phyloP scores from a whole-genome alignment of 2,797 vertebrate species.

The Chelmon rostratus region DNA sequence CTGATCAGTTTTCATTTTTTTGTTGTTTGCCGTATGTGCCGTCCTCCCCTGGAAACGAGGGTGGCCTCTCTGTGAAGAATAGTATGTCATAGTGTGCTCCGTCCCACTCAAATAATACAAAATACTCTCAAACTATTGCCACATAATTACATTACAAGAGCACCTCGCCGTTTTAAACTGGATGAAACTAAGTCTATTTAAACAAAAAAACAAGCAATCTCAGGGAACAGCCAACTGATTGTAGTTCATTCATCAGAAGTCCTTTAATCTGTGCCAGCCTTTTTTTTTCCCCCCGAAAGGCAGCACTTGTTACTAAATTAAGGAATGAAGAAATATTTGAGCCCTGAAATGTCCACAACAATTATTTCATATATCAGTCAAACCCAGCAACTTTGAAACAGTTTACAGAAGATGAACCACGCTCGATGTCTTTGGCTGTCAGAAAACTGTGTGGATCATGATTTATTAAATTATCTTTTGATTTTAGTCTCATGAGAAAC shows the following conservation, averaged over 20 bases:
- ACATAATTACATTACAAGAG: slow-evolving; percentile 45
- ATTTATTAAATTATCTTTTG: slow-evolving; percentile 66
- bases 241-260: slow-evolving; percentile 49
- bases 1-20: slow-evolving; percentile 59
- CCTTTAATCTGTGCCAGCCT: slow-evolving; percentile 52
- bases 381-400: slow-evolving; percentile 49
- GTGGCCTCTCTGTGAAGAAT: slow-evolving; percentile 46
- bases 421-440: slow-evolving; percentile 49
- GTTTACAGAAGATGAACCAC: slow-evolving; percentile 48
- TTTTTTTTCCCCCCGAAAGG: slow-evolving; percentile 37
- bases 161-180: slow-evolving; percentile 39
- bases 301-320: slow-evolving; percentile 61
- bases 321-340: slow-evolving; percentile 52
- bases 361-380: slow-evolving; percentile 65
- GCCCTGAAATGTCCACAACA: slow-evolving; percentile 47
- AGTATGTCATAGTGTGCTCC: slow-evolving; percentile 10
- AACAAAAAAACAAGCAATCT: slow-evolving; percentile 49
- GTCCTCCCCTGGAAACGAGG: slow-evolving; percentile 21
- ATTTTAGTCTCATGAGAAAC: slow-evolving; percentile 53
- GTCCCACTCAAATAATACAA: slow-evolving; percentile 37
- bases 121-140: slow-evolving; percentile 39
- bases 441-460: slow-evolving; percentile 45
- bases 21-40: slow-evolving; percentile 5
- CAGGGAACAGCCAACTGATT: slow-evolving; percentile 48
- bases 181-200: slow-evolving; percentile 49